A percentile compares a stretch with the other conserved stretches of the same genome.
These are phyloP conservation scores for Herpailurus yagouaroundi DNA, from an alignment of 2,113 vertebrate species.

Conservation along the genomic window DNA sequence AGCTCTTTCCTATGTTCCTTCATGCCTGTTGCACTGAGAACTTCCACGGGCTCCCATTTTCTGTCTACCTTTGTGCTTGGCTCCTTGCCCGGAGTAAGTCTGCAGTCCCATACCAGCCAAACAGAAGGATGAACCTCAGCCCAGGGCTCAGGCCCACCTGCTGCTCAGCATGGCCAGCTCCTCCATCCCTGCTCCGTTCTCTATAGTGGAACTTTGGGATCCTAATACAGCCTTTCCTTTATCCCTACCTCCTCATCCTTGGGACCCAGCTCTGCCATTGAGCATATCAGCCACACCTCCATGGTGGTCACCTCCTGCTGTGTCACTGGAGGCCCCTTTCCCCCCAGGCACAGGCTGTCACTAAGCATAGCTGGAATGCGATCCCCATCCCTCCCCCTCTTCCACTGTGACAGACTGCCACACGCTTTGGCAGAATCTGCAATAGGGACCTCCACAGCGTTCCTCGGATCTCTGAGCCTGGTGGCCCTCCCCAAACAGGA, in stretches of 20 bases:
- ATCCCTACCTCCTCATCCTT: not conserved
- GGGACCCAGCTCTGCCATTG: not conserved
- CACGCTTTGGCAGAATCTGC: not conserved
- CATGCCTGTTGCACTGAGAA: not conserved
- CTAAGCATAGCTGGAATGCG: not conserved
- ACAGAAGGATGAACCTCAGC: not conserved
- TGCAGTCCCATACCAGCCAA: not conserved
- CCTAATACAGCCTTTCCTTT: not conserved
- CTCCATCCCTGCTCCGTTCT: accelerated
- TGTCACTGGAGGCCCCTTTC: not conserved
- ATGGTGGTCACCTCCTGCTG: not conserved
- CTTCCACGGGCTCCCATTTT: not conserved
- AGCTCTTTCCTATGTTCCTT: not conserved
- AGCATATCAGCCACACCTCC: not conserved
- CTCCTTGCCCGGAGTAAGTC: not conserved
- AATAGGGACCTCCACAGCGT: not conserved
- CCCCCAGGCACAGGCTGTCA: not conserved
- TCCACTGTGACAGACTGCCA: not conserved
- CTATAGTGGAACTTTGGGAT: not conserved
- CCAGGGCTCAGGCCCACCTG: not conserved
- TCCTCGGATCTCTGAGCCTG: not conserved
- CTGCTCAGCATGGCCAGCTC: not conserved
- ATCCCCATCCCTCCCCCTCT: not conserved
- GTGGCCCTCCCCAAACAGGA: not conserved
- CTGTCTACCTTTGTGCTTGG: not conserved